Evolutionary conservation across 2,113 vertebrate genomes (phyloP).

Genomic region (Epinephelus cyanopodus): DNA sequence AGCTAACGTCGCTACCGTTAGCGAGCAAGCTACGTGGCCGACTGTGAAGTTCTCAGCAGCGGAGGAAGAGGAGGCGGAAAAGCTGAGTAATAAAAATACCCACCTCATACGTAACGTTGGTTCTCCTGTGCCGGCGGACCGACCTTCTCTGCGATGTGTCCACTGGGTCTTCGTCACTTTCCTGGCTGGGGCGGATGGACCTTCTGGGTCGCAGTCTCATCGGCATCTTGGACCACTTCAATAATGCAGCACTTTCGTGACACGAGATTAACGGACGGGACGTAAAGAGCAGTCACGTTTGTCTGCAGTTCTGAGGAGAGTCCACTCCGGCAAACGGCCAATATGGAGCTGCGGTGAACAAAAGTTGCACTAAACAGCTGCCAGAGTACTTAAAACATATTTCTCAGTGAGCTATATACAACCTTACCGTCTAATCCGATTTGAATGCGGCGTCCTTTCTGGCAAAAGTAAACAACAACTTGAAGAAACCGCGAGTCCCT

Average conservation of each 20-base stretch:
- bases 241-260: conserved; percentile 22
- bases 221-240: conserved; percentile 57
- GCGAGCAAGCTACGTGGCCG: conserved; percentile 75
- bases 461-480: conserved; percentile 66
- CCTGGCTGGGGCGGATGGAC: background rate
- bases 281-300: background rate
- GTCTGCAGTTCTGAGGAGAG: background rate
- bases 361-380: too few relatives aligned
- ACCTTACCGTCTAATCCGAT: rapidly evolving
- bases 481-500: conserved; percentile 83
- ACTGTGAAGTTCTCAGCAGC: conserved; percentile 34
- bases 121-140: conserved; percentile 20
- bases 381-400: rapidly evolving
- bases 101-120: conserved; percentile 50
- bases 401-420: rapidly evolving
- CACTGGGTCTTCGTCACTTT: background rate
- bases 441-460: background rate
- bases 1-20: conserved; percentile 29
- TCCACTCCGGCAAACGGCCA: background rate
- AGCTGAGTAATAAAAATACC: conserved; percentile 64
- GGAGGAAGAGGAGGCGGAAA: conserved; percentile 78
- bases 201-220: conserved; percentile 65
- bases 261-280: conserved; percentile 15
- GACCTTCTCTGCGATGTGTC: background rate
- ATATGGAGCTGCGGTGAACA: background rate